Conservation (phyloP, 1,140 invertebrate species). For the Drosophila cardini region DNA sequence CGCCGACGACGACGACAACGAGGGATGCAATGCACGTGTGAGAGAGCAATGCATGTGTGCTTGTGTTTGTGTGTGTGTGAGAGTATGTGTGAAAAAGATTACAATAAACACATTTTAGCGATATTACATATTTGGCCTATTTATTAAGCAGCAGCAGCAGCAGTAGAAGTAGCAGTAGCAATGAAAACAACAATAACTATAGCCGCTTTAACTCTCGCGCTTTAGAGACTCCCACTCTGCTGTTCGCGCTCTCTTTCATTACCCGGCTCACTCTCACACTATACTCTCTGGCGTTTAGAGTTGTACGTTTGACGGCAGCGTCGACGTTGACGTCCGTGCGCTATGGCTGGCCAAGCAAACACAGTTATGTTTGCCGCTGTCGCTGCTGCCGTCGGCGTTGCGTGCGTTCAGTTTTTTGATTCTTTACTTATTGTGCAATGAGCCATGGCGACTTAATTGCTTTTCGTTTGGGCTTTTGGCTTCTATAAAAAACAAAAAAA, state of each 20-base stretch:
- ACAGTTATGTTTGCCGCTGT: constrained; percentile 73
- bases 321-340: constrained; percentile 40
- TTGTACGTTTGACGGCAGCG: constrained; percentile 11
- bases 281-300: constrained; percentile 18
- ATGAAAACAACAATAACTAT: constrained; percentile 33
- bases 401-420: constrained; percentile 59
- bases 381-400: constrained; percentile 1
- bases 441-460: constrained; percentile 82
- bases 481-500: constrained; percentile 43
- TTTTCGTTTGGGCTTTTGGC: constrained; percentile 79
- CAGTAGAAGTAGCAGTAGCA: constrained; percentile 38
- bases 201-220: constrained; percentile 25
- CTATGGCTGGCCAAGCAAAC: constrained; percentile 74
- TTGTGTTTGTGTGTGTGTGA: constrained; percentile 14
- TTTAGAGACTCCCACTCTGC: constrained; percentile 18
- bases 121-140: constrained; percentile 83
- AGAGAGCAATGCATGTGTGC: constrained; percentile 64
- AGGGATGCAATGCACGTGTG: constrained; percentile 78
- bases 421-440: constrained; percentile 82
- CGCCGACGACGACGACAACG: constrained; percentile 3
- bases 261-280: background rate
- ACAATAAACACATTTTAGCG: constrained; percentile 83
- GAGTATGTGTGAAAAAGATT: constrained; percentile 68
- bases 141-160: constrained; percentile 66
- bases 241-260: constrained; percentile 25